phyloP scores from a whole-genome alignment of 37 sponge, comb jelly and placozoan species.

The Crambe crambe region DNA sequence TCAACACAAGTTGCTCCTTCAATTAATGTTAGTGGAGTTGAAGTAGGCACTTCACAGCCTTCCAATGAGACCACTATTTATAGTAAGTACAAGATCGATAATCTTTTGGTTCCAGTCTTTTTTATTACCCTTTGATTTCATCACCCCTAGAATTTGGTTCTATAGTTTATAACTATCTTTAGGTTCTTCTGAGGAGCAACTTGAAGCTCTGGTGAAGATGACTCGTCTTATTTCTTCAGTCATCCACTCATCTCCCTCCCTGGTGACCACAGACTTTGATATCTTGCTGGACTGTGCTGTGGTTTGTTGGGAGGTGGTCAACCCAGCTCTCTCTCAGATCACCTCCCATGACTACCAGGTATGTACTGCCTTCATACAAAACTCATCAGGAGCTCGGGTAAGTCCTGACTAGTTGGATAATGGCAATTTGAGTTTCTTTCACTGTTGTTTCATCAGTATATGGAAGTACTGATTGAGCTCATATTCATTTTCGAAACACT shows the following conservation, averaged over 20 bases:
- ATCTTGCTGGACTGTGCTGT: slow-evolving; percentile 48
- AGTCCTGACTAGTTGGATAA: background rate
- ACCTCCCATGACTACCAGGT: slow-evolving; percentile 10
- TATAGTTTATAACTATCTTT: no score
- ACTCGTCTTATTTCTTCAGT: background rate
- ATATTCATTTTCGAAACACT: slow-evolving; percentile 25
- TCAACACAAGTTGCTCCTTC: no score
- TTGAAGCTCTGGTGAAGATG: background rate
- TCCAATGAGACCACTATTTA: no score
- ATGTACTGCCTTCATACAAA: slow-evolving; percentile 9
- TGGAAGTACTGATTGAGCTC: slow-evolving; percentile 20
- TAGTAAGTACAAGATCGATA: no score
- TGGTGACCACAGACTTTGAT: slow-evolving; percentile 31
- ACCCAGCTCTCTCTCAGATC: slow-evolving; percentile 10
- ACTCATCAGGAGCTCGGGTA: slow-evolving; percentile 4
- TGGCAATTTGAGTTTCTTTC: background rate
- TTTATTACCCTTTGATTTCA: no score
- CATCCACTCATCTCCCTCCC: background rate
- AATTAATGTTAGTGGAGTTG: no score
- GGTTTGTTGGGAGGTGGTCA: slow-evolving; percentile 42
- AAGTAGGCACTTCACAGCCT: no score
- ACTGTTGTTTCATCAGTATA: background rate
- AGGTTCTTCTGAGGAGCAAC: slow-evolving; percentile 10
- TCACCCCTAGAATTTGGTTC: no score
- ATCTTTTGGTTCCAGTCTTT: no score